Conservation (phyloP, 2,888 invertebrate species). For the Drosophila cyrtoloma region DNA sequence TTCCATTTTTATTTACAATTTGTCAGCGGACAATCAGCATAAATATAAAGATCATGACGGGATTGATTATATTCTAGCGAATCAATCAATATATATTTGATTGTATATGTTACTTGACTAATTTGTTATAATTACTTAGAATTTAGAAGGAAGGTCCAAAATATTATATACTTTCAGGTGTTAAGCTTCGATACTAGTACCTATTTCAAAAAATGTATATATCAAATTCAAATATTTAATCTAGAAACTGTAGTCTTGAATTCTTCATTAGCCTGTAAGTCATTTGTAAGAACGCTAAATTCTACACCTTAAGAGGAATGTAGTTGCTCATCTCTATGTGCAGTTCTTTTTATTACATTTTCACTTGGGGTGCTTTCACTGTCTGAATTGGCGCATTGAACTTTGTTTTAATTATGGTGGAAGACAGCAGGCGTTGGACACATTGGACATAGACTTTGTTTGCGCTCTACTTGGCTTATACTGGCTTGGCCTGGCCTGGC, state of each 20-base stretch:
- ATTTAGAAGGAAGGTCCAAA: neutral
- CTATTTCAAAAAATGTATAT: neutral
- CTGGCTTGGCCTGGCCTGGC: constrained; percentile 48
- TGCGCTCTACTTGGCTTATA: constrained; percentile 57
- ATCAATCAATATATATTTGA: neutral
- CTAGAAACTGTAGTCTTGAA: neutral
- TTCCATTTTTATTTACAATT: neutral
- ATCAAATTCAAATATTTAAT: neutral
- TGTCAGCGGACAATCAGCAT: neutral
- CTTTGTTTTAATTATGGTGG: constrained; percentile 81
- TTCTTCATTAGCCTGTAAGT: neutral
- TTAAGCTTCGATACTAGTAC: neutral
- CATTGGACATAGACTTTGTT: constrained; percentile 71
- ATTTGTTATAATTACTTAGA: neutral
- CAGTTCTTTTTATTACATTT: neutral
- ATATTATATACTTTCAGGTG: neutral
- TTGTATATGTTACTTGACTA: neutral
- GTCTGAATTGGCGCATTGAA: constrained; percentile 68
- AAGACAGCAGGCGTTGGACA: constrained; percentile 46
- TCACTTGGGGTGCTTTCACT: constrained; percentile 7
- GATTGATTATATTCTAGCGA: neutral
- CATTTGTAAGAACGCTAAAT: neutral
- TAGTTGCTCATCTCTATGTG: constrained; percentile 28
- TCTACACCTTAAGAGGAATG: neutral
- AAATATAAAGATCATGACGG: neutral